Percentiles rank a stretch among this genome's conserved stretches.
phyloP scores from a whole-genome alignment of 2,113 vertebrate species.

The Mastomys coucha region DNA sequence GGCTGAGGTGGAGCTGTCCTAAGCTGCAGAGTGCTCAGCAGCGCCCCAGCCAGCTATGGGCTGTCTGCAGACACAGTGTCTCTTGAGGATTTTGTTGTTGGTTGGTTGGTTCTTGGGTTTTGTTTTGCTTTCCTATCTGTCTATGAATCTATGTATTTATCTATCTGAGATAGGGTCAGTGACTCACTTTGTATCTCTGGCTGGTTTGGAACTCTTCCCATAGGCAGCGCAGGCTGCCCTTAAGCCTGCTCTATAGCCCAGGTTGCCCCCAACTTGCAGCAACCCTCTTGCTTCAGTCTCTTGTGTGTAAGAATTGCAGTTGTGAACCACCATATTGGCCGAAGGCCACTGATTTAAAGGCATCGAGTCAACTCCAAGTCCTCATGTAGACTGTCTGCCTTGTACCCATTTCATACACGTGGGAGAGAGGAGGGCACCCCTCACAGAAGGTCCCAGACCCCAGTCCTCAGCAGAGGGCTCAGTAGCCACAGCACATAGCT shows the following conservation, averaged over 20 bases:
- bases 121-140: neutral
- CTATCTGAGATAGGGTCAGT: neutral
- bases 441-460: neutral
- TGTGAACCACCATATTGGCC: too few relatives aligned
- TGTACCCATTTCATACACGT: neutral
- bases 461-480: neutral
- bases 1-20: neutral
- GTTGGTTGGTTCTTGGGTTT: neutral
- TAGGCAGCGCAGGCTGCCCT: neutral
- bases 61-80: neutral
- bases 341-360: neutral
- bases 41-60: neutral
- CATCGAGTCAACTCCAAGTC: too few relatives aligned
- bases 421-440: neutral
- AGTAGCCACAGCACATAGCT: neutral
- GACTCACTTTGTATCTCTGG: neutral
- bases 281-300: neutral
- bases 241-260: neutral
- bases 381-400: neutral
- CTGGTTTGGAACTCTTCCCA: neutral
- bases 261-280: neutral
- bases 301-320: too few relatives aligned
- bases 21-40: accelerated
- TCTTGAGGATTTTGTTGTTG: neutral
- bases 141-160: neutral